Base-by-base conservation (phyloP, 2,797 vertebrate genomes). In the Eulemur mongoz region DNA sequence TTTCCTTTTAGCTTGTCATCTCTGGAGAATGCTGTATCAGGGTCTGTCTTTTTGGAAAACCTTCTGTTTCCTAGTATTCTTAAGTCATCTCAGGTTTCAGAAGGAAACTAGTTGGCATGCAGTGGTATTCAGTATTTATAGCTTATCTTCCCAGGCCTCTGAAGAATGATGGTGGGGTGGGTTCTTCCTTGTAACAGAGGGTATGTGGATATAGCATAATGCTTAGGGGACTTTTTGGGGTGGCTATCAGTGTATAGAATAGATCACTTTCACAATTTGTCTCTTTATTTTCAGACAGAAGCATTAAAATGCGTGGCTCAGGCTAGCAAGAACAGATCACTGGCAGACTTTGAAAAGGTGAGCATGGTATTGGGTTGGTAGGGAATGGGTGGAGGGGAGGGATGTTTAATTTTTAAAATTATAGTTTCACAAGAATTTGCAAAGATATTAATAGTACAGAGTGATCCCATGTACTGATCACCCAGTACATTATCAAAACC, bases 331-430 rank as follows among this genome's bases (percentile, higher is more conserved):
- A 99, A 99, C 98, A 99, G 99, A 94, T 99, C 99, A 0, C 99
- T 99, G 97, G 99, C 99, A 94, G 99, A 99, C 97, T 99, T 99
- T 97, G 99, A 99, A 98, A 99, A 99, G 99, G 99, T 99, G 97
- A 98, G 99, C 97, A 73, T 83, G 94, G 23, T 18, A 35, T 40
- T 96, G 96, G 92, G 65, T 72, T 87, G 87, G 7, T 59, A 48
- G 38, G 87, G 54, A 90, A 89, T 7, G 4, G 82, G 75, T 94
- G 43, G 61, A 72, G 25, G 65, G 87, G 63, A 85, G 38, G 73
- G 23, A 14, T 27, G 43, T 87, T 89, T 83, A 88, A 75, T 35
- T 43, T 78, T 78, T 13, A 48, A 73, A 94, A 75, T 91, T 76
- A 27, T 1, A 48, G 23, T 95, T 92, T 61, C 11, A 89, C 1